A percentile compares a stretch with the other conserved stretches of the same genome.
Evolutionary conservation across 2,797 vertebrate species (phyloP).

Genomic region (Geotrypetes seraphini): DNA sequence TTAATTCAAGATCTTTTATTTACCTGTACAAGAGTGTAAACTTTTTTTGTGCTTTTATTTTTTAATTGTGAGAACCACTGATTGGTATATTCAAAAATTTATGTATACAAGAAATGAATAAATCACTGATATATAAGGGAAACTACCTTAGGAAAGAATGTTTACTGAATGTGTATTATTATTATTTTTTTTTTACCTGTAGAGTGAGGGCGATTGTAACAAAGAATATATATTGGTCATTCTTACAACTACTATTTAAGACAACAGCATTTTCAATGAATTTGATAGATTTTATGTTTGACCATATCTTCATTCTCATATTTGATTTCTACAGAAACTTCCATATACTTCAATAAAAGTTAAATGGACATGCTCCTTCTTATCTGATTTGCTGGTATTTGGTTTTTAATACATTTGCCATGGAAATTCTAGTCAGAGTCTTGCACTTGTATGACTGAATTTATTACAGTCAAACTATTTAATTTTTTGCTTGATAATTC

Average conservation of each 20-base stretch:
- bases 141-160: slow-evolving; percentile 92
- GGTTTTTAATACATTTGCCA: slow-evolving; percentile 65
- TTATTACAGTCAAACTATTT: slow-evolving; percentile 66
- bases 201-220: slow-evolving; percentile 76
- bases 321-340: slow-evolving; percentile 77
- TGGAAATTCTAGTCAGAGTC: slow-evolving; percentile 59
- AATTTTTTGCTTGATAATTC: slow-evolving; percentile 70
- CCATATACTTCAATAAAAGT: slow-evolving; percentile 86
- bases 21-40: slow-evolving; percentile 98
- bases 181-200: slow-evolving; percentile 73
- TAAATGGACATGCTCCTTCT: slow-evolving; percentile 74
- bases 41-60: slow-evolving; percentile 89
- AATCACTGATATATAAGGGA: slow-evolving; percentile 95
- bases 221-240: slow-evolving; percentile 85
- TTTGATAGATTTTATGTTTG: slow-evolving; percentile 71
- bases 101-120: slow-evolving; percentile 91
- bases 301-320: slow-evolving; percentile 73
- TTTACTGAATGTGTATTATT: slow-evolving; percentile 90
- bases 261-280: slow-evolving; percentile 68
- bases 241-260: slow-evolving; percentile 87
- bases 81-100: slow-evolving; percentile 97
- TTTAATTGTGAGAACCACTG: slow-evolving; percentile 99
- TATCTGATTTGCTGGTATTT: slow-evolving; percentile 78
- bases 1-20: slow-evolving; percentile 88
- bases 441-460: slow-evolving; percentile 72